These are phyloP conservation scores for Rhadina sibilatrix DNA, from an alignment of 2,113 vertebrate species.

Conservation along the genomic window DNA sequence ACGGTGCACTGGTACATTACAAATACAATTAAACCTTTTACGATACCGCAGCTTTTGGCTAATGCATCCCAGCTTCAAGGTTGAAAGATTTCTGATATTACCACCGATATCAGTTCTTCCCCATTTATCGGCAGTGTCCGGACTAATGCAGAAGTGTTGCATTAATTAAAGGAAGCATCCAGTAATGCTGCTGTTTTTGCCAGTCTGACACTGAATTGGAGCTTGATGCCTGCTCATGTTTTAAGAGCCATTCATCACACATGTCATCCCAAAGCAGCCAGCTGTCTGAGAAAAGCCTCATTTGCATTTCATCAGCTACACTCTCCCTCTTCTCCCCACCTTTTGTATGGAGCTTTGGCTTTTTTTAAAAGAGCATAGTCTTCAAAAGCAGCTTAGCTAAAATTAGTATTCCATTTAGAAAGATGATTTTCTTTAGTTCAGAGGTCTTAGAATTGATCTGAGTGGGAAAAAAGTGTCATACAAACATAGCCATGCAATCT, in stretches of 20 bases:
- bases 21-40: slow-evolving; percentile 85
- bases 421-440: slow-evolving; percentile 73
- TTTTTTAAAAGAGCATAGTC: slow-evolving; percentile 69
- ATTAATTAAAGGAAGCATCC: slow-evolving; percentile 93
- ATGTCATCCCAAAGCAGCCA: slow-evolving; percentile 90
- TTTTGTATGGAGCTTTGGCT: slow-evolving; percentile 72
- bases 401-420: slow-evolving; percentile 75
- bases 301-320: slow-evolving; percentile 88
- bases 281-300: slow-evolving; percentile 87
- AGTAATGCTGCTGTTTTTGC: slow-evolving; percentile 80
- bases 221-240: slow-evolving; percentile 90
- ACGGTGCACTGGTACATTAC: slow-evolving; percentile 83
- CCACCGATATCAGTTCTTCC: slow-evolving; percentile 77
- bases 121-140: slow-evolving; percentile 80
- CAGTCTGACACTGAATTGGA: slow-evolving; percentile 87
- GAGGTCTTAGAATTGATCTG: slow-evolving; percentile 61
- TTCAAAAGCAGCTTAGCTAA: slow-evolving; percentile 77
- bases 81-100: slow-evolving; percentile 86
- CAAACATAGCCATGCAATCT: slow-evolving; percentile 42
- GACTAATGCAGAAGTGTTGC: slow-evolving; percentile 78
- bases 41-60: slow-evolving; percentile 76
- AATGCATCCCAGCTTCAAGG: slow-evolving; percentile 78
- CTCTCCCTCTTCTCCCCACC: slow-evolving; percentile 66
- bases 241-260: slow-evolving; percentile 96
- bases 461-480: slow-evolving; percentile 32